phyloP scores from a whole-genome alignment of 2,888 invertebrate genomes.

The Pyralis farinalis region DNA sequence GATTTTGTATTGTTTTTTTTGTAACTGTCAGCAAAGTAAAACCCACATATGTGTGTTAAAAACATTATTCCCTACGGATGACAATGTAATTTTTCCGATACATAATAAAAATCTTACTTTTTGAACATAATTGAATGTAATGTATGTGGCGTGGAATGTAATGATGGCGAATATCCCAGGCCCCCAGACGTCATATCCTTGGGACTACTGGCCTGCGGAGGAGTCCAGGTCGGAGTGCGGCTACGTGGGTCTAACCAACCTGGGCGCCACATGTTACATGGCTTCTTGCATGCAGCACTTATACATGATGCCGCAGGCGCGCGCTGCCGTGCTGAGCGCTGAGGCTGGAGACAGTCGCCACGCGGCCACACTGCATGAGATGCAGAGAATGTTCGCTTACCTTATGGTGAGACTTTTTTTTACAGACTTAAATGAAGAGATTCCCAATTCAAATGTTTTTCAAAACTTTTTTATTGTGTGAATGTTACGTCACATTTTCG shows the following conservation, averaged over 20 bases:
- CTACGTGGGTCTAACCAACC: conserved; percentile 95
- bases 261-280: conserved; percentile 98
- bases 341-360: conserved; percentile 89
- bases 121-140: too few species aligned
- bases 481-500: too few species aligned
- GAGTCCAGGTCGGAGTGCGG: conserved; percentile 97
- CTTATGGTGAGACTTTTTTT: conserved; percentile 87
- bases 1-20: too few species aligned
- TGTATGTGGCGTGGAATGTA: too few species aligned
- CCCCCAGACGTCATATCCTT: conserved; percentile 92
- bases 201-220: conserved; percentile 99
- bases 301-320: conserved; percentile 97
- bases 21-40: too few species aligned
- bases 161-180: conserved; percentile 52
- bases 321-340: conserved; percentile 90
- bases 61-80: too few species aligned
- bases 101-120: too few species aligned
- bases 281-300: conserved; percentile 98
- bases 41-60: too few species aligned
- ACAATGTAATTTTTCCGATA: too few species aligned
- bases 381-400: conserved; percentile 98
- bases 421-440: too few species aligned
- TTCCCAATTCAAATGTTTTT: too few species aligned
- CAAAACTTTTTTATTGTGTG: too few species aligned
- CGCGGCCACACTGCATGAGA: conserved; percentile 89